Evolutionary conservation across 2,888 invertebrate genomes (phyloP).

Genomic region (Esperia sulphurella): DNA sequence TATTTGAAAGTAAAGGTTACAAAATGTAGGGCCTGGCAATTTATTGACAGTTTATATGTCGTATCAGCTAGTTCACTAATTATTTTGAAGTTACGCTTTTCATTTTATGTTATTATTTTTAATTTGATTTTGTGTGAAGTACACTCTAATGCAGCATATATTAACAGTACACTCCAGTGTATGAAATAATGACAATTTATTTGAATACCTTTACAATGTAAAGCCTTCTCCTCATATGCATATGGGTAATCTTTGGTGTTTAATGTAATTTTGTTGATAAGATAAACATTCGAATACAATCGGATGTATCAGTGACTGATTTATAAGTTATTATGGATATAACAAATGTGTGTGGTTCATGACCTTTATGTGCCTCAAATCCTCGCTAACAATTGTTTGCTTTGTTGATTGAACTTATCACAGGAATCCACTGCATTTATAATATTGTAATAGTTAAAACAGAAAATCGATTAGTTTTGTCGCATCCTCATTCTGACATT

Average conservation of each 20-base stretch:
- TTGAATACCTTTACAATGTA: neutral
- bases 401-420: conserved; percentile 1
- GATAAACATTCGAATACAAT: conserved; percentile 13
- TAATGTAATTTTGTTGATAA: conserved; percentile 29
- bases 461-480: neutral
- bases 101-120: no score
- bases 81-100: no score
- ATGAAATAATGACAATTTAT: neutral
- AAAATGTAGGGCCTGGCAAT: no score
- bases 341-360: neutral
- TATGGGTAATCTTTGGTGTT: conserved; percentile 21
- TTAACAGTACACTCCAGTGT: neutral
- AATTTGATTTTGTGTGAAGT: no score
- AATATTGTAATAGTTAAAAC: neutral
- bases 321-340: neutral
- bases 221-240: neutral
- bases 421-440: conserved; percentile 16
- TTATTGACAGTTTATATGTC: no score
- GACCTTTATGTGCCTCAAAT: conserved; percentile 17
- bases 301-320: neutral
- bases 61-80: no score
- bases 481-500: conserved; percentile 18
- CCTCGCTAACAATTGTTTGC: conserved; percentile 7
- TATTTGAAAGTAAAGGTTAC: no score
- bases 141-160: no score